Conservation (phyloP, 2,888 invertebrate genomes). For the Adela reaumurella region DNA sequence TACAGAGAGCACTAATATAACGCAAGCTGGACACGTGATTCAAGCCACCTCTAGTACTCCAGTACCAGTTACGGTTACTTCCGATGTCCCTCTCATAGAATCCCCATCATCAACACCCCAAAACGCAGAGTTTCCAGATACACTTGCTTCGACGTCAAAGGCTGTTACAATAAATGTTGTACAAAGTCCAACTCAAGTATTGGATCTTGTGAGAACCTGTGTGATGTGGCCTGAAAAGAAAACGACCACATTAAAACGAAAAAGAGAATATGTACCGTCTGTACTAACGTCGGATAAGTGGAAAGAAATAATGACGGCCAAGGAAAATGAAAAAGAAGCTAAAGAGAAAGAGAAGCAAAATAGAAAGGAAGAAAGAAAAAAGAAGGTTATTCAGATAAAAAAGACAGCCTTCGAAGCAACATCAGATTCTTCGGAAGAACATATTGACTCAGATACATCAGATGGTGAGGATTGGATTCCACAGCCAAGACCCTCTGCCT, state of each 20-base stretch:
- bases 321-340: slow-evolving; percentile 2
- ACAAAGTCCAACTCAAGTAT: not conserved
- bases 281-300: slow-evolving; percentile 5
- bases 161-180: not conserved
- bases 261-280: slow-evolving; percentile 4
- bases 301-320: slow-evolving; percentile 5
- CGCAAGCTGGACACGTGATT: not conserved
- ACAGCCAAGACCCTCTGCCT: not conserved
- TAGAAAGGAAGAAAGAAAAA: not conserved
- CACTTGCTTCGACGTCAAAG: not conserved
- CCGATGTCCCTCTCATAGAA: no score
- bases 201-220: not conserved
- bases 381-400: not conserved
- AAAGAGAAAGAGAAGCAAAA: slow-evolving; percentile 1
- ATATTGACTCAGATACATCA: not conserved
- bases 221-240: slow-evolving; percentile 3
- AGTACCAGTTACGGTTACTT: no score
- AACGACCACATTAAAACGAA: not conserved
- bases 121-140: not conserved
- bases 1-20: not conserved
- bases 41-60: not conserved
- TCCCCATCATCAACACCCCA: no score
- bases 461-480: slow-evolving; percentile 3
- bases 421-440: slow-evolving; percentile 1
- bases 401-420: not conserved